A percentile compares a stretch with the other conserved stretches of the same genome.
Conservation (phyloP, 1,140 invertebrate genomes). For the Pectinophora gossypiella region DNA sequence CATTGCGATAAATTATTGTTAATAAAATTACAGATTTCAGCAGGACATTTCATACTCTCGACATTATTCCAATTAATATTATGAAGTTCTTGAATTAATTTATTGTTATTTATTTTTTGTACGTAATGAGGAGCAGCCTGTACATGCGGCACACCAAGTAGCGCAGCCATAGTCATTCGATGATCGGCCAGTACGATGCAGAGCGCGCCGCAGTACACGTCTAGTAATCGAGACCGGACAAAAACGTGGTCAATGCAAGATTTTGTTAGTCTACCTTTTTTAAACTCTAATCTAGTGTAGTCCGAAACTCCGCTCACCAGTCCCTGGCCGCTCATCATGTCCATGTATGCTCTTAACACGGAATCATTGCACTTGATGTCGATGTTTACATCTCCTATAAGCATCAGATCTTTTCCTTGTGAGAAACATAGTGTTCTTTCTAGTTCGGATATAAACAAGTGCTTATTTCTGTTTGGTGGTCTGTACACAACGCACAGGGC, state of each 20-base stretch:
- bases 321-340: background rate
- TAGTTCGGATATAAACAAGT: background rate
- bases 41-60: background rate
- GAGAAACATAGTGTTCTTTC: background rate
- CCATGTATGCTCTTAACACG: background rate
- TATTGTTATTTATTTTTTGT: background rate
- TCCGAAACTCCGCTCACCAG: background rate
- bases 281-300: background rate
- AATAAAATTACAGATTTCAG: background rate
- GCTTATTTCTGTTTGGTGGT: background rate
- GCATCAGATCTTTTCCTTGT: background rate
- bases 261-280: background rate
- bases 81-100: background rate
- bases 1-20: background rate
- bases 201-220: background rate
- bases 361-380: background rate
- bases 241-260: no score
- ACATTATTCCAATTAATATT: background rate
- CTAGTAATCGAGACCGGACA: background rate
- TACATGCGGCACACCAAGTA: background rate
- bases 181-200: no score
- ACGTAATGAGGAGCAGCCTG: background rate
- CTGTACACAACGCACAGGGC: background rate
- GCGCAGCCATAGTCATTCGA: background rate
- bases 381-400: background rate